Evolutionary conservation across 2,113 vertebrate genomes (phyloP).

Genomic region (Nerophis lumbriciformis): DNA sequence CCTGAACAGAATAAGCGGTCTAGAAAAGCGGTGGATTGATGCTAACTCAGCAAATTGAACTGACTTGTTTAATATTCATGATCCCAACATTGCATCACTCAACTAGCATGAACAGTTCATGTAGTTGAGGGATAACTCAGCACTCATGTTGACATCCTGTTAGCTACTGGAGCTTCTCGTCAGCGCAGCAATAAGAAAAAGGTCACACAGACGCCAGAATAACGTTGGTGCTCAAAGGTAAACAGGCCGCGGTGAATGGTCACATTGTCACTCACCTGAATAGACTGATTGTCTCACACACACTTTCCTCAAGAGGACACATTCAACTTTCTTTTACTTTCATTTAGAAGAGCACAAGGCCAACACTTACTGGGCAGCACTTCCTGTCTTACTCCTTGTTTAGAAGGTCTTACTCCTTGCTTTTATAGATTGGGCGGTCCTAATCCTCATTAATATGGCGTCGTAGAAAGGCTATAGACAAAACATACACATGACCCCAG

Average conservation of each 20-base stretch:
- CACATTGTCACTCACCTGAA: constrained; percentile 58
- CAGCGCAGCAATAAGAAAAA: constrained; percentile 37
- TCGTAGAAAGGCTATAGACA: background rate
- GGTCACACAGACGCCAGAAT: constrained; percentile 21
- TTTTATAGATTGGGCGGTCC: background rate
- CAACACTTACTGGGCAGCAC: background rate
- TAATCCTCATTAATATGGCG: constrained; percentile 6
- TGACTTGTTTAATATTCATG: no score
- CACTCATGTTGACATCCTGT: constrained; percentile 42
- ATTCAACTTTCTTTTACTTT: constrained; percentile 26
- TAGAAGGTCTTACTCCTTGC: background rate
- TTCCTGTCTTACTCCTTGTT: background rate
- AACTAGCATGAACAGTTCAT: background rate
- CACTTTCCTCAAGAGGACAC: constrained; percentile 11
- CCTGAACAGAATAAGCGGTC: no score
- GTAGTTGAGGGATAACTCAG: background rate
- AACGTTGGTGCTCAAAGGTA: constrained; percentile 19
- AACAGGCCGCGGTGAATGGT: constrained; percentile 48
- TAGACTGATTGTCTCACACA: constrained; percentile 27
- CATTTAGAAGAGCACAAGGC: constrained; percentile 21
- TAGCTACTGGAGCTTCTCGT: constrained; percentile 39
- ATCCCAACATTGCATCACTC: background rate
- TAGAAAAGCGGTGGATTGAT: no score
- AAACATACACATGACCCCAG: background rate
- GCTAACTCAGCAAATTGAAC: no score